Evolutionary conservation across 2,797 vertebrate genomes (phyloP), one percentile per base, ranked within the genome.

Genomic region (Typhlichthys eigenmanni): DNA sequence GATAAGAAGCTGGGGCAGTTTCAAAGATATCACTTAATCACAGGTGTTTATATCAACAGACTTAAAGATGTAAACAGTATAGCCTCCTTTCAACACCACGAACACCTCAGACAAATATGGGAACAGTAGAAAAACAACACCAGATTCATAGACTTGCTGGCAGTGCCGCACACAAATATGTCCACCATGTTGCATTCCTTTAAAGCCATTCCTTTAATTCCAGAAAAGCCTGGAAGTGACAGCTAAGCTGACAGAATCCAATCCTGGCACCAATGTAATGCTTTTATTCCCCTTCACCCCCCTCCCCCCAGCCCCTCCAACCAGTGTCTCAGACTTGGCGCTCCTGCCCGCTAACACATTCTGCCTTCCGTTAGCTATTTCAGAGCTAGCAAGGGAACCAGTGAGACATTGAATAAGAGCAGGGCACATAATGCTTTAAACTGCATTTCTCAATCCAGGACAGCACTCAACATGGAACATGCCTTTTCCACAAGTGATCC

Each of bases 141-240:
- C 34, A 34, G 34, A 7, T 34, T 34, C 34, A 34, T 34, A 19
- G 9, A 19, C 14, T 19, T 2, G 17, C 1, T 24, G 51, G 14
- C 14, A 52, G 17, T 52, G 17, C 11, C 14, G 10, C 9, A 52
- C 14, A 1, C 19, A 17, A 8, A 14, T 16, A 19, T 47, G 47
- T 47, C 47, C 11, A 2, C 11, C 11, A 47, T 3, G 2, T 16
- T 43, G 64, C 47, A 66, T 70, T 6, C 60, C 47, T 29, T n/a
- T n/a, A n/a, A n/a, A n/a, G n/a, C n/a, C n/a, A n/a, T n/a, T n/a
- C n/a, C n/a, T n/a, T n/a, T n/a, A n/a, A n/a, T n/a, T 58, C 66
- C 29, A 0, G 1, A 13, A 57, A 63, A 52, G 55, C 47, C 60
- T 62, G 45, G 34, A 6, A 45, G 38, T 76, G 66, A 78, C 72